Evolutionary conservation across 2,888 invertebrate genomes (phyloP), one percentile per base, ranked within the genome.

Genomic region (Oxytorus armatus): DNA sequence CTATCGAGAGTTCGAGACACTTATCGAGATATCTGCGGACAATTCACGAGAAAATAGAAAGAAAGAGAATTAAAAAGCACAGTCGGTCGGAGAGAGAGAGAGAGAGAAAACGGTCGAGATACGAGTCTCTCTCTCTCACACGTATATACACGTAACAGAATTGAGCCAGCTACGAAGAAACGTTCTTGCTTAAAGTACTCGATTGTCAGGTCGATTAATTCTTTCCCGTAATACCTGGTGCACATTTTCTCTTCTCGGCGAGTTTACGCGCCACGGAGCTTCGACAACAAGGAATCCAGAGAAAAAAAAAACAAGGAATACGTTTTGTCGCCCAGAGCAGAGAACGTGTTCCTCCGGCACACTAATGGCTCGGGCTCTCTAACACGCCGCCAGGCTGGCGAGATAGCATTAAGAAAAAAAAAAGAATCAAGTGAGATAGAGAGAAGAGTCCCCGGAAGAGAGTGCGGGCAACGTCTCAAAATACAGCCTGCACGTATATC

Each of bases 391-490:
- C 83, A 78, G 85, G 85, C 85, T 85, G 84, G 70, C 70, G 44
- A 72, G 76, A 75, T 59, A 76, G 75, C 49, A 25, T 51, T 66
- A 29, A 33, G 25, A 61, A 57, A 68, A 11, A 68, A 49, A 63
- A 10, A 11, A 29, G 18, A 25, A 68, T 39, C 44, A 23, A 61
- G 68, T 68, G 11, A 53, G 18, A 77, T n/a, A 70, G 72, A 53
- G 66, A 53, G 61, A 55, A 74, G 69, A 77, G 69, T 83, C 85
- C 88, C 88, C 89, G 89, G 88, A 89, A 89, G 88, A 89, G 85
- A 87, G 87, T 84, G 86, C 86, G 87, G 85, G 85, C 85, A 86
- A 82, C 87, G 85, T 88, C 89, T 88, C 86, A 86, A 89, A 89
- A 88, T 88, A 88, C 82, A 69, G 76, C 77, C 75, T 78, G 76